phyloP scores from a whole-genome alignment of 2,113 vertebrate species.

The Hypomesus transpacificus region DNA sequence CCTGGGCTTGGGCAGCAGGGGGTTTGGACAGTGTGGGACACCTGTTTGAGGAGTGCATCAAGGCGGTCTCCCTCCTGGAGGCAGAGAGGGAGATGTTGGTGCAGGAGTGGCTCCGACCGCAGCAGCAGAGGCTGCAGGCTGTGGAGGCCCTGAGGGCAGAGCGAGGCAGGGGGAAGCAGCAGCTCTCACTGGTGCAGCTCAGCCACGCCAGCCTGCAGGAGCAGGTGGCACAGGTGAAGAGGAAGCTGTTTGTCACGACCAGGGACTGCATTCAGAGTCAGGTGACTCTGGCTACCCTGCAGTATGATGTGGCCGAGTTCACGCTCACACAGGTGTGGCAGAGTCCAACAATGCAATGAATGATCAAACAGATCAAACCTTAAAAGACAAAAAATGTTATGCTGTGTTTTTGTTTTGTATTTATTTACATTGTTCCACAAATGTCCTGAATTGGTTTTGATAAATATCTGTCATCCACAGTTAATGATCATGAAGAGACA shows the following conservation, averaged over 20 bases:
- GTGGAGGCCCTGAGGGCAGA: conserved; percentile 75
- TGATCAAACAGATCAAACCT: too few species aligned
- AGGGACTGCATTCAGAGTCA: conserved; percentile 85
- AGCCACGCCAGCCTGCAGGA: conserved; percentile 75
- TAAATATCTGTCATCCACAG: neutral
- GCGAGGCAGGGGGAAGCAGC: conserved; percentile 67
- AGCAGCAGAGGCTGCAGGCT: conserved; percentile 77
- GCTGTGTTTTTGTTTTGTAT: neutral
- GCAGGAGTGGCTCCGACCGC: conserved; percentile 71
- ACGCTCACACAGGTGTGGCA: conserved; percentile 56
- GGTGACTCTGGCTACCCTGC: conserved; percentile 75
- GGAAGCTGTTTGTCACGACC: conserved; percentile 79
- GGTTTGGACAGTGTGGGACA: conserved; percentile 40
- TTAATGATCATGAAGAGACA: conserved; percentile 2
- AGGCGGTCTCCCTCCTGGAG: conserved; percentile 77
- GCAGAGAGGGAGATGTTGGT: conserved; percentile 75
- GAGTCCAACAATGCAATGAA: too few species aligned
- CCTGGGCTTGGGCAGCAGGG: neutral
- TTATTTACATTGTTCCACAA: neutral
- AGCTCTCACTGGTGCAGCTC: conserved; percentile 76
- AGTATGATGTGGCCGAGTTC: conserved; percentile 80
- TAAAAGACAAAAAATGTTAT: neutral
- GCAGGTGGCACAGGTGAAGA: conserved; percentile 79
- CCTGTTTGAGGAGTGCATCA: conserved; percentile 69
- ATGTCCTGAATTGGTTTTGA: neutral